Base-by-base conservation (phyloP, 2,797 vertebrate genomes). In the Amphiprion clarkii region DNA sequence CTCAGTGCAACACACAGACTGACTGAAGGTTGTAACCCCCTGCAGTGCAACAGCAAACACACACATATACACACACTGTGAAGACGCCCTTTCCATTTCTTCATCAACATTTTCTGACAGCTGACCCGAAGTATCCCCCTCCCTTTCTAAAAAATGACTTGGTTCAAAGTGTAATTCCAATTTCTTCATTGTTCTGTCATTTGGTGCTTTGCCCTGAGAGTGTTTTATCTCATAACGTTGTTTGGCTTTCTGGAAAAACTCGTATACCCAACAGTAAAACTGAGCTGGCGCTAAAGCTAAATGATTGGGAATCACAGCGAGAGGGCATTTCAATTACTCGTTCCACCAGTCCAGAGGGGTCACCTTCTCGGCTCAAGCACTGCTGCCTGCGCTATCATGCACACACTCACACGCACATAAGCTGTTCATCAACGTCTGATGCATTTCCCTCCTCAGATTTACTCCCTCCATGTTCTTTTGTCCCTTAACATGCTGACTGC, bases 381-480 rank as follows among this genome's bases (percentile, higher is more conserved):
- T 14, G 59, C 67, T 16, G 57, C 75, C 51, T n/a, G 33, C 63
- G 39, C 39, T n/a, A 1, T 53, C n/a, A 17, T 51, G n/a, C 55
- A 7, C 61, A 67, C 71, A 51, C 78, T 33, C 71, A 55, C 51
- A 46, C 25, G 40, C 29, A 73, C 60, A 44, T 16, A 78, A 71
- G 67, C 67, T 46, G 64, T 91, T 91, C 91, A 93, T 93, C 91
- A 91, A 88, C 66, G 80, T 83, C 78, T 52, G 42, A 64, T 58
- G 79, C 83, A 40, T 77, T 75, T 76, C 58, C 42, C 27, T 74
- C 64, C 33, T 49, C 48, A 76, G 55, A 85, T 86, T 48, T 25
- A 72, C 67, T 83, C 76, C 68, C 48, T 82, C 77, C 39, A 66
- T 79, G 84, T 75, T 83, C 89, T 84, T 91, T 92, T 93, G 90